Evolutionary conservation across 2,888 invertebrate genomes (phyloP).

Genomic region (Hyalella azteca): DNA sequence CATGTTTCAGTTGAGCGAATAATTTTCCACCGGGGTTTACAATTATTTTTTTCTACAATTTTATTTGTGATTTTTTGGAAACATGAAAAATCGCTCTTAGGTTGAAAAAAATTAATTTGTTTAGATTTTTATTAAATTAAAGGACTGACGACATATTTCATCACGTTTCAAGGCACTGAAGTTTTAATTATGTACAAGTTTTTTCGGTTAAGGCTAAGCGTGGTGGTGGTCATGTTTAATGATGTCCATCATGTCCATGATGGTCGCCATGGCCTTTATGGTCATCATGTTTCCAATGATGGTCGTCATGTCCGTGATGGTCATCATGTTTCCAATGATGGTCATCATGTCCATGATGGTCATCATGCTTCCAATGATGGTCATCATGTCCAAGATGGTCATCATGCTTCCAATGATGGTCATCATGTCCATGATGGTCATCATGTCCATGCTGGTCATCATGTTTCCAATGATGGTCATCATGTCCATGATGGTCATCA

Average conservation of each 20-base stretch:
- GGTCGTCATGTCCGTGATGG: constrained; percentile 32
- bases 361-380: constrained; percentile 13
- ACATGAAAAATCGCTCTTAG: too few species aligned
- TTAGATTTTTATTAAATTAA: too few species aligned
- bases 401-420: constrained; percentile 17
- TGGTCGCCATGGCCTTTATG: constrained; percentile 26
- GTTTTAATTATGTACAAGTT: too few species aligned
- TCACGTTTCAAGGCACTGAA: too few species aligned
- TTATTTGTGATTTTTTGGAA: too few species aligned
- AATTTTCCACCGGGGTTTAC: too few species aligned
- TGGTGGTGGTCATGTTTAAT: constrained; percentile 31
- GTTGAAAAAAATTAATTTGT: too few species aligned
- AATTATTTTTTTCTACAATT: too few species aligned
- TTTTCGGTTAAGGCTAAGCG: too few species aligned
- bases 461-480: constrained; percentile 20
- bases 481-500: constrained; percentile 28
- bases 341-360: constrained; percentile 25
- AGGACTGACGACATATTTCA: too few species aligned
- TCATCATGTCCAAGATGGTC: constrained; percentile 3
- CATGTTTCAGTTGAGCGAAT: too few species aligned
- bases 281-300: constrained; percentile 38
- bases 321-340: constrained; percentile 38
- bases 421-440: constrained; percentile 9
- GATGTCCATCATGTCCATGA: constrained; percentile 20
- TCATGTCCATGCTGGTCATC: constrained; percentile 20